Conservation (phyloP, 2,797 vertebrate genomes). For the Rachycentron canadum region DNA sequence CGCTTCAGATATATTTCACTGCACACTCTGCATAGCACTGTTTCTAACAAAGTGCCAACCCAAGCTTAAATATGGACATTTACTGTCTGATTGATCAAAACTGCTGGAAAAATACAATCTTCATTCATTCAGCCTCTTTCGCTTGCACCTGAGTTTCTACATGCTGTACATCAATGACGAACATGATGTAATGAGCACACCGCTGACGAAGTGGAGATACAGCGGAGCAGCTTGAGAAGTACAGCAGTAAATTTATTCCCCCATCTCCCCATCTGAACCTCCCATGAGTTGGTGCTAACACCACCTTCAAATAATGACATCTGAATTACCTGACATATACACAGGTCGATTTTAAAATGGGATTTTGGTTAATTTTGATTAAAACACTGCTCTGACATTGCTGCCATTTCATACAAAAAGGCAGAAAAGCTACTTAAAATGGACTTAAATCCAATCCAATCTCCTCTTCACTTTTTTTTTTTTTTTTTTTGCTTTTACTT, state of each 20-base stretch:
- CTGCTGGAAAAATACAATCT: constrained; percentile 78
- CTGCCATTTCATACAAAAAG: constrained; percentile 73
- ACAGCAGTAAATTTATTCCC: constrained; percentile 54
- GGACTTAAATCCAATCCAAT: constrained; percentile 48
- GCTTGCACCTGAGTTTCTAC: constrained; percentile 83
- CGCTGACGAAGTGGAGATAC: constrained; percentile 51
- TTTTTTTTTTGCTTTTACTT: constrained; percentile 56
- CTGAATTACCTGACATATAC: constrained; percentile 39
- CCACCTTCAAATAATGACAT: constrained; percentile 49
- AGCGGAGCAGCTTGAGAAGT: constrained; percentile 49
- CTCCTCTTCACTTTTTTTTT: constrained; percentile 33
- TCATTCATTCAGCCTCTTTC: constrained; percentile 77
- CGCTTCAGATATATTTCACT: constrained; percentile 36
- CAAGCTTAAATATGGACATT: constrained; percentile 50
- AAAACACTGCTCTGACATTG: constrained; percentile 72
- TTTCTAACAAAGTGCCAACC: constrained; percentile 42
- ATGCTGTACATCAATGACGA: constrained; percentile 60
- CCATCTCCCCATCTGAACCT: constrained; percentile 19
- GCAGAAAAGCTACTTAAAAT: constrained; percentile 74
- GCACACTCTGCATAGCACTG: constrained; percentile 21
- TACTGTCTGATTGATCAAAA: constrained; percentile 44
- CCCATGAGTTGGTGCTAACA: constrained; percentile 45
- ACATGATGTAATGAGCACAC: constrained; percentile 50
- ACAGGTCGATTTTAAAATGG: constrained; percentile 58
- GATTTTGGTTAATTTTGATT: constrained; percentile 70